A percentile compares a stretch with the other conserved stretches of the same genome.
Evolutionary conservation across 2,888 invertebrate genomes (phyloP).

Genomic region (Melinaea marsaeus): DNA sequence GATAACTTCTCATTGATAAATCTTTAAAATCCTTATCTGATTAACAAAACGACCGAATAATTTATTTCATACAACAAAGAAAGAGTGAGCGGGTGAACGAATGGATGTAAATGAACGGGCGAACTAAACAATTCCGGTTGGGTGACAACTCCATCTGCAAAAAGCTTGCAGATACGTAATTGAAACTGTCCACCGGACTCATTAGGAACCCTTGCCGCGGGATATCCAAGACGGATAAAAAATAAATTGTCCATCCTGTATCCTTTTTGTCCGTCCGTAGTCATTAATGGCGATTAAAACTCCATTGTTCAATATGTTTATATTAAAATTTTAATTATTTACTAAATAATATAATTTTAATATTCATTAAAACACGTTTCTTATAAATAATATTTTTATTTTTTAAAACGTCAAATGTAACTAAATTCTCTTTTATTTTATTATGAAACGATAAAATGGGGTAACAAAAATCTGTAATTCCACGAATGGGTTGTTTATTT

Average conservation of each 20-base stretch:
- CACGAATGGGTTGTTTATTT: conserved; percentile 58
- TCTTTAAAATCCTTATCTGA: background rate
- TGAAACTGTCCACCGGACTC: conserved; percentile 49
- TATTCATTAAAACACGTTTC: too few species aligned
- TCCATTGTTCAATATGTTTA: too few species aligned
- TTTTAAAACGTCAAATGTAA: background rate
- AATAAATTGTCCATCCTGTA: conserved; percentile 30
- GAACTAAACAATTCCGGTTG: conserved; percentile 41
- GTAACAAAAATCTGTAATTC: conserved; percentile 37
- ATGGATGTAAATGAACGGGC: conserved; percentile 5
- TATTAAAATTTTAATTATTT: too few species aligned
- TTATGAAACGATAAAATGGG: conserved; percentile 19
- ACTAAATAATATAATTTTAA: too few species aligned
- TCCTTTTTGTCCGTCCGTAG: conserved; percentile 15
- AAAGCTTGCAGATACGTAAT: conserved; percentile 48
- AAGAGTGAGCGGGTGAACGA: background rate
- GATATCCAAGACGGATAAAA: conserved; percentile 37
- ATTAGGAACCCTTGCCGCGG: conserved; percentile 40
- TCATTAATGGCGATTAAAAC: background rate
- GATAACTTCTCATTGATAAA: too few species aligned
- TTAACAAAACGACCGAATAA: conserved; percentile 1
- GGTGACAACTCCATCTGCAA: conserved; percentile 45
- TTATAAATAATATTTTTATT: too few species aligned
- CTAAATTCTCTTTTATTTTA: background rate
- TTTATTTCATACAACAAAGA: conserved; percentile 1